Evolutionary conservation across 2,797 vertebrate genomes (phyloP).

Genomic region (Chloroceryle inda): DNA sequence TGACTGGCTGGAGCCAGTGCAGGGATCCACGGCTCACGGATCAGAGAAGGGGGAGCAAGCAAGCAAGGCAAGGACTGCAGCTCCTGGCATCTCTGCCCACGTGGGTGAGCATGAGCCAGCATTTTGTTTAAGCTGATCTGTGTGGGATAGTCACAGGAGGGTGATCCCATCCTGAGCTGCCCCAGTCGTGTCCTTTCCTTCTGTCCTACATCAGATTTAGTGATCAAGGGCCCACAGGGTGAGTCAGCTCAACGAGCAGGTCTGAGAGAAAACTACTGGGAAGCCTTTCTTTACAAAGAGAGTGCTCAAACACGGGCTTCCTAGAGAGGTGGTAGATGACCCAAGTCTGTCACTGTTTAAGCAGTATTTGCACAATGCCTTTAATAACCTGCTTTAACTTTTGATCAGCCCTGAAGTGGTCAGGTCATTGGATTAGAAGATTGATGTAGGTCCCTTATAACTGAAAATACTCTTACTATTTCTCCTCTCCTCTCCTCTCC

Average conservation of each 20-base stretch:
- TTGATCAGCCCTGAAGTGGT: not conserved
- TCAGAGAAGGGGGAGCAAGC: not conserved
- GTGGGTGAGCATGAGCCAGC: not conserved
- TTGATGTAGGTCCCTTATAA: not conserved
- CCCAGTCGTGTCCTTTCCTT: not conserved
- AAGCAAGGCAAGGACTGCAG: not conserved
- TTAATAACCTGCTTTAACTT: not conserved
- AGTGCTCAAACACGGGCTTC: not conserved
- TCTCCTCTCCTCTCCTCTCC: too few species aligned
- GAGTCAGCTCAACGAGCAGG: not conserved
- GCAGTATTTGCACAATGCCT: not conserved
- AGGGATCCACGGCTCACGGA: rapidly evolving
- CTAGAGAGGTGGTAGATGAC: not conserved
- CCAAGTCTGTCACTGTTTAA: not conserved
- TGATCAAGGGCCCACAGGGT: not conserved
- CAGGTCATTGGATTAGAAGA: not conserved
- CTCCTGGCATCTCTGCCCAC: not conserved
- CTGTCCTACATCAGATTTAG: not conserved
- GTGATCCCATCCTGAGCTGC: not conserved
- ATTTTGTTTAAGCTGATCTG: not conserved
- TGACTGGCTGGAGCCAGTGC: not conserved
- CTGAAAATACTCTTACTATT: not conserved
- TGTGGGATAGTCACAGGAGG: not conserved
- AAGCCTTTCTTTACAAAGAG: not conserved
- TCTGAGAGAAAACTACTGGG: not conserved